Base-by-base conservation (phyloP, 2,113 vertebrate genomes). In the Chamaea fasciata region DNA sequence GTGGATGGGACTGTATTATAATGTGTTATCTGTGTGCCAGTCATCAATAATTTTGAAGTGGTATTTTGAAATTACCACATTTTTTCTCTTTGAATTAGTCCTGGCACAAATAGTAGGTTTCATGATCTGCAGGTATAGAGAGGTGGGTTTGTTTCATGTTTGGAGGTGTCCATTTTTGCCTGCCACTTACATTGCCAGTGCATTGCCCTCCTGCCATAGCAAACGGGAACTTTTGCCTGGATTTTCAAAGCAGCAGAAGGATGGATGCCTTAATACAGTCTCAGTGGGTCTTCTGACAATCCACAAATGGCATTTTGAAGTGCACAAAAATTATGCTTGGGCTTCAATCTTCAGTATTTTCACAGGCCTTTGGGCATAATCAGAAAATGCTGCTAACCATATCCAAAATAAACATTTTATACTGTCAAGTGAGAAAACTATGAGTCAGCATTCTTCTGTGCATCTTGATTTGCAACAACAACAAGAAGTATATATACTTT, bases 131-230 rank as follows among this genome's bases (percentile, higher is more conserved):
- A 7, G 39, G 47, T n/a, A 10, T 49, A 44, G 50, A 60, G 24
- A 10, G 4, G 46, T 41, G 28, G 3, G 5, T 2, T 27, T 33
- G 20, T 79, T 47, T 60, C 28, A 1, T 15, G 22, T 41, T 81
- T 64, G 28, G 24, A 71, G 35, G 13, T 69, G 62, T 87, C 80
- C 2, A 0, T 80, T 74, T 55, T 78, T 70, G 49, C 80, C 39
- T 71, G 13, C 30, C 24, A 49, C 24, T 23, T 60, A 4, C 5
- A 20, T 1, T 26, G 33, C 53, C 30, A 50, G 39, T 12, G 5
- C 0, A 0, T 59, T 89, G 39, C 44, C 26, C 28, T 47, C 53
- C 47, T 39, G 37, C 60, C 11, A 3, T 6, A 22, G 24, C 24
- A 63, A 53, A 63, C 1, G 1, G 24, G 33, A 75, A 22, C 22